These are phyloP conservation scores for Kryptolebias ocellatus DNA, from an alignment of 2,797 vertebrate species.

Conservation along the genomic window DNA sequence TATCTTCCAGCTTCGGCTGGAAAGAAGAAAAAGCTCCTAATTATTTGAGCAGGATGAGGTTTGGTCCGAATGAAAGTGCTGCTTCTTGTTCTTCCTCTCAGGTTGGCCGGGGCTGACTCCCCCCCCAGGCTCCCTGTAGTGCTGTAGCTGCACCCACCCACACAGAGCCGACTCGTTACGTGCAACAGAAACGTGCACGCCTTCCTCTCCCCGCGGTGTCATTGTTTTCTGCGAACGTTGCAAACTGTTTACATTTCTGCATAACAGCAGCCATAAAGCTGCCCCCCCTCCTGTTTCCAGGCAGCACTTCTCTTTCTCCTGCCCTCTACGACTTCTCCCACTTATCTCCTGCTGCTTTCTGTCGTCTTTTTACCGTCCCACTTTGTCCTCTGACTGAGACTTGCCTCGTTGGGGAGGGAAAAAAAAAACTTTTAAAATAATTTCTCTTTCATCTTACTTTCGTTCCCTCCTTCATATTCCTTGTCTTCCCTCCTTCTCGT, in stretches of 20 bases:
- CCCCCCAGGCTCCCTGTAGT: constrained; percentile 67
- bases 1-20: too few species aligned
- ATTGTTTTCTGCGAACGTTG: constrained; percentile 81
- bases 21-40: neutral
- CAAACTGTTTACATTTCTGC: constrained; percentile 82
- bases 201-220: constrained; percentile 76
- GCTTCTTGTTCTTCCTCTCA: constrained; percentile 22
- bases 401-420: constrained; percentile 6
- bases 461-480: constrained; percentile 56
- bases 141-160: constrained; percentile 66
- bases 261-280: constrained; percentile 77
- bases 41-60: constrained; percentile 30
- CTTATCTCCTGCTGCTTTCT: constrained; percentile 9
- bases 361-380: constrained; percentile 23
- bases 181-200: constrained; percentile 32
- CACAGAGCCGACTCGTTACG: constrained; percentile 13
- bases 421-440: constrained; percentile 43
- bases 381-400: constrained; percentile 51
- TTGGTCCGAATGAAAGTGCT: neutral
- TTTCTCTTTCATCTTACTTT: constrained; percentile 62
- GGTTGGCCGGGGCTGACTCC: constrained; percentile 32
- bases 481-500: constrained; percentile 73
- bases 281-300: constrained; percentile 39
- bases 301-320: constrained; percentile 13
- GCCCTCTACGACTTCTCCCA: constrained; percentile 22